phyloP scores from a whole-genome alignment of 2,888 invertebrate genomes.

The Lamproptera curius region DNA sequence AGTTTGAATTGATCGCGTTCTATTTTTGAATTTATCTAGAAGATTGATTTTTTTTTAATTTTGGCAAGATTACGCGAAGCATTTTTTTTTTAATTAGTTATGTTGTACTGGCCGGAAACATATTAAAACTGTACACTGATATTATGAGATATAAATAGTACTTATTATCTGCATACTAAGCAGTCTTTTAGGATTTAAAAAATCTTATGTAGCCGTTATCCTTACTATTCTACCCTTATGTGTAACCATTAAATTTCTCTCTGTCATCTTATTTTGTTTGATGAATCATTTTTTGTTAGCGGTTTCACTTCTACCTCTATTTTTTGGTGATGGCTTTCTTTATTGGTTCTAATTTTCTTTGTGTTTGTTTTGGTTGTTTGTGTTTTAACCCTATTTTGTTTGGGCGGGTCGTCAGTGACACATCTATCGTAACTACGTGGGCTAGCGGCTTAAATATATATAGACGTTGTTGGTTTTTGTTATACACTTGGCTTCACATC shows the following conservation, averaged over 20 bases:
- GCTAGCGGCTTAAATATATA: slow-evolving; percentile 5
- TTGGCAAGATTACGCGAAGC: too few species aligned
- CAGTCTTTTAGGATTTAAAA: too few species aligned
- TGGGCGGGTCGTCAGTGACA: slow-evolving; percentile 9
- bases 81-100: too few species aligned
- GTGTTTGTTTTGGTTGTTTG: slow-evolving; percentile 41
- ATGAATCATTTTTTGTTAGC: slow-evolving; percentile 61
- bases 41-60: too few species aligned
- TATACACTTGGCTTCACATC: not conserved
- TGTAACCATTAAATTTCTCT: too few species aligned
- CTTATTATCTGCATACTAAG: too few species aligned
- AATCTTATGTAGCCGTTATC: too few species aligned
- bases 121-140: too few species aligned
- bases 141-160: too few species aligned
- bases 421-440: not conserved
- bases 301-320: slow-evolving; percentile 40
- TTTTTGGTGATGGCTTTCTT: slow-evolving; percentile 62
- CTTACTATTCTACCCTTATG: too few species aligned
- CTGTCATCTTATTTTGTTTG: slow-evolving; percentile 50
- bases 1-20: not conserved
- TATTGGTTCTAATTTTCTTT: slow-evolving; percentile 53
- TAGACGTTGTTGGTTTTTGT: not conserved
- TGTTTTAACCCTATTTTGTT: slow-evolving; percentile 26
- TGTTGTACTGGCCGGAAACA: too few species aligned
- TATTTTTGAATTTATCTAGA: not conserved